phyloP scores from a whole-genome alignment of 2,113 vertebrate genomes.

The Ceuthmochares aereus region DNA sequence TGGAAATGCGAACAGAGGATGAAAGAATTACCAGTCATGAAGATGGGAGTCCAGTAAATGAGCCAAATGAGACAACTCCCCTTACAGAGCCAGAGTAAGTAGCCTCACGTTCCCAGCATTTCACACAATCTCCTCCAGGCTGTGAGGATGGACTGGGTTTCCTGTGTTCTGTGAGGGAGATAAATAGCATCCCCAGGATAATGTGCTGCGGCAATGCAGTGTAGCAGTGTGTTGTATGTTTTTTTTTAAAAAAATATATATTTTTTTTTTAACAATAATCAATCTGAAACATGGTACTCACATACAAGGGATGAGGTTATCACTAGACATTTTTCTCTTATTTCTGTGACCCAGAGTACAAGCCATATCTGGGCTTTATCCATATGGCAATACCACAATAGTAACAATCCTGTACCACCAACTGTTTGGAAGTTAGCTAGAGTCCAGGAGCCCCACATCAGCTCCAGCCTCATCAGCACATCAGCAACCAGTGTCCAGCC shows the following conservation, averaged over 20 bases:
- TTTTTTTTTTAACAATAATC: not conserved
- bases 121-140: not conserved
- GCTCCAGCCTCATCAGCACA: not conserved
- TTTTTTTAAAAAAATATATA: too few relatives aligned
- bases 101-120: not conserved
- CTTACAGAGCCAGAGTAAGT: slow-evolving; percentile 89
- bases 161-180: not conserved
- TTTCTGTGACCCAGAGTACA: not conserved
- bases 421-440: not conserved
- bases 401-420: not conserved
- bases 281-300: not conserved
- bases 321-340: not conserved
- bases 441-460: not conserved
- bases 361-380: not conserved
- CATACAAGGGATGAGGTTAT: not conserved
- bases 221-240: not conserved
- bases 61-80: slow-evolving; percentile 91
- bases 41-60: slow-evolving; percentile 87
- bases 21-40: slow-evolving; percentile 87
- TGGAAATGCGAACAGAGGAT: slow-evolving; percentile 90
- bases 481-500: not conserved
- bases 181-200: not conserved
- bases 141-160: not conserved
- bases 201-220: not conserved
- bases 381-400: not conserved